A percentile compares a stretch with the other conserved stretches of the same genome.
These are phyloP conservation scores for Acromyrmex charruanus DNA, from an alignment of 1,140 invertebrate species.

Conservation along the genomic window DNA sequence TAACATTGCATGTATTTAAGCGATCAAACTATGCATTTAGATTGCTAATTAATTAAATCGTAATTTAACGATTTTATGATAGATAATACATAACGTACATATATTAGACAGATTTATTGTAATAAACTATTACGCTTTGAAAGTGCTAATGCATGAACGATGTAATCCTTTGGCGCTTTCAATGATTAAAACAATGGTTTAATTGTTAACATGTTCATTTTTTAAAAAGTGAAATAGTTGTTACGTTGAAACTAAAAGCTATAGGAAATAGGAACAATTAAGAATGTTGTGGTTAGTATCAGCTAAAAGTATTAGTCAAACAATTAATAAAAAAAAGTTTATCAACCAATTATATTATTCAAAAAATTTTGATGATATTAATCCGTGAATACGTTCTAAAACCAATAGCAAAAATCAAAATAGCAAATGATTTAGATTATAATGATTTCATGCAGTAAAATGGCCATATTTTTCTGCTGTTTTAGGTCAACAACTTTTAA, in stretches of 20 bases:
- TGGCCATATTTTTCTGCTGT: too few relatives aligned
- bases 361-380: too few relatives aligned
- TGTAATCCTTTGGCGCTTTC: slow-evolving; percentile 35
- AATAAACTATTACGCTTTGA: neutral
- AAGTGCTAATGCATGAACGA: slow-evolving; percentile 33
- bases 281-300: too few relatives aligned
- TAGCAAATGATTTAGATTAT: too few relatives aligned
- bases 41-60: slow-evolving; percentile 25
- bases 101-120: slow-evolving; percentile 25
- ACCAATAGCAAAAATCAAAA: too few relatives aligned
- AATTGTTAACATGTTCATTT: neutral
- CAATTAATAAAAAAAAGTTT: too few relatives aligned
- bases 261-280: neutral
- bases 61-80: slow-evolving; percentile 19
- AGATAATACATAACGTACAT: neutral
- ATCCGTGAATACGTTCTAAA: too few relatives aligned
- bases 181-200: neutral
- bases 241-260: neutral
- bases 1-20: slow-evolving; percentile 19
- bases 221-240: neutral
- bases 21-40: neutral
- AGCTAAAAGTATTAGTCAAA: too few relatives aligned
- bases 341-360: too few relatives aligned
- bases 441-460: too few relatives aligned
- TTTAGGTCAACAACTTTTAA: too few relatives aligned